Evolutionary conservation across 2,888 invertebrate genomes (phyloP).

Genomic region (Teinopalpus imperialis): DNA sequence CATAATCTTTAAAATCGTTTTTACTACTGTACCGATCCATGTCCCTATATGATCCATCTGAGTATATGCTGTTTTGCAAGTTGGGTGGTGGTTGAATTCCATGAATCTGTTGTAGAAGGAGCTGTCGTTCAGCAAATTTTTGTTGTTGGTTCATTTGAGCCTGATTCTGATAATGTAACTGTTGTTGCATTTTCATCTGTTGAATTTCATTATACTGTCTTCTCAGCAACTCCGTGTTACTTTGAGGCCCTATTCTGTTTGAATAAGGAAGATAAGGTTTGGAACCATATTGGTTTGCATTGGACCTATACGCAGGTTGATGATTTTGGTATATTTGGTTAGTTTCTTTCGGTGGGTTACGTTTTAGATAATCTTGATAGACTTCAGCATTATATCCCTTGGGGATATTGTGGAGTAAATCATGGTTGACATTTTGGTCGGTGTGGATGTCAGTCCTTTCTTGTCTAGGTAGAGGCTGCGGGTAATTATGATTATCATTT

Average conservation of each 20-base stretch:
- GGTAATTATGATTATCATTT: conserved; percentile 79
- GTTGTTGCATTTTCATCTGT: conserved; percentile 84
- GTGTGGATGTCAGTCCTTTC: conserved; percentile 69
- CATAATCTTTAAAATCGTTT: conserved; percentile 70
- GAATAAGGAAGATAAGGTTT: conserved; percentile 78
- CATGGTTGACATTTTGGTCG: conserved; percentile 72
- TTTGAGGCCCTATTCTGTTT: conserved; percentile 75
- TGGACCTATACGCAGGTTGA: conserved; percentile 72
- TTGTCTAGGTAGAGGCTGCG: conserved; percentile 70
- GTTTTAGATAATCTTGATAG: conserved; percentile 79
- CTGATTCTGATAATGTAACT: conserved; percentile 84
- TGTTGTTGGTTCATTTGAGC: conserved; percentile 84
- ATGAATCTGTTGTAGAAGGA: conserved; percentile 83
- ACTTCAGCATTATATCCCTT: conserved; percentile 83
- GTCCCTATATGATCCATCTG: conserved; percentile 72
- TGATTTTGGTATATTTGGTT: conserved; percentile 82
- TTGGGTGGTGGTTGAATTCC: conserved; percentile 77
- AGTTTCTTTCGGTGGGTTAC: conserved; percentile 80
- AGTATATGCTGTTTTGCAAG: conserved; percentile 74
- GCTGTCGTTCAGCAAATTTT: conserved; percentile 83
- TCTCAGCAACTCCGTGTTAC: conserved; percentile 82
- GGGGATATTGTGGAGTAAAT: conserved; percentile 68
- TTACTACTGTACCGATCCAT: conserved; percentile 72
- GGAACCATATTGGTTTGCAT: conserved; percentile 70
- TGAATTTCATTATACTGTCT: conserved; percentile 84